Conservation (phyloP, 2,113 vertebrate species). For the Aegypius monachus region DNA sequence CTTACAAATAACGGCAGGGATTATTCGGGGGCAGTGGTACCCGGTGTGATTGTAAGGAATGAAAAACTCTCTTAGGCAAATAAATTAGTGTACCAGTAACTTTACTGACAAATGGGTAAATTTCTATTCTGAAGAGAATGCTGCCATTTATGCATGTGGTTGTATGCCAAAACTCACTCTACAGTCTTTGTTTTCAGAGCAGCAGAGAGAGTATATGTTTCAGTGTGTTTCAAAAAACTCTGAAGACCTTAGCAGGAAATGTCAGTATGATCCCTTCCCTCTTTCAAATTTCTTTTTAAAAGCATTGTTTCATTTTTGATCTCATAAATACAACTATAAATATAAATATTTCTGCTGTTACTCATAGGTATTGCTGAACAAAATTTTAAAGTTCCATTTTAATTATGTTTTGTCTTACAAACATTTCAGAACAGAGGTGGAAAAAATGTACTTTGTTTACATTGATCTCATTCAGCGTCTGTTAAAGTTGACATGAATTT, state of each 20-base stretch:
- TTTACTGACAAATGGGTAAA: background rate
- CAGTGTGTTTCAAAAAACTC: background rate
- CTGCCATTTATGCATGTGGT: background rate
- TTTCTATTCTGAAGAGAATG: background rate
- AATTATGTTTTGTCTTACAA: background rate
- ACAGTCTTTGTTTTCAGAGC: background rate
- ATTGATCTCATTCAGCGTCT: background rate
- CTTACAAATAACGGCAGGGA: background rate
- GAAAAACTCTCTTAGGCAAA: background rate
- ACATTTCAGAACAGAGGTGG: background rate
- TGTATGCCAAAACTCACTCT: background rate
- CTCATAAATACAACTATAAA: background rate
- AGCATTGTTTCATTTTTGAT: background rate
- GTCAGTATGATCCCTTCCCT: background rate
- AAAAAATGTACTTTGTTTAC: background rate
- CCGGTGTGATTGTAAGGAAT: background rate
- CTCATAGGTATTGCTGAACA: background rate
- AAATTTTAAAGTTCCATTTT: background rate
- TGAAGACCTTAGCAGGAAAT: background rate
- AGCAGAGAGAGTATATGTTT: background rate
- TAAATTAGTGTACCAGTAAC: background rate
- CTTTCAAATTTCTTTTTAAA: background rate
- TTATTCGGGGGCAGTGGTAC: background rate
- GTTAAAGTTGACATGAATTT: background rate
- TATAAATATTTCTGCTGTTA: background rate